These are phyloP conservation scores for Plotosus lineatus DNA, from an alignment of 2,113 vertebrate genomes.

Conservation along the genomic window DNA sequence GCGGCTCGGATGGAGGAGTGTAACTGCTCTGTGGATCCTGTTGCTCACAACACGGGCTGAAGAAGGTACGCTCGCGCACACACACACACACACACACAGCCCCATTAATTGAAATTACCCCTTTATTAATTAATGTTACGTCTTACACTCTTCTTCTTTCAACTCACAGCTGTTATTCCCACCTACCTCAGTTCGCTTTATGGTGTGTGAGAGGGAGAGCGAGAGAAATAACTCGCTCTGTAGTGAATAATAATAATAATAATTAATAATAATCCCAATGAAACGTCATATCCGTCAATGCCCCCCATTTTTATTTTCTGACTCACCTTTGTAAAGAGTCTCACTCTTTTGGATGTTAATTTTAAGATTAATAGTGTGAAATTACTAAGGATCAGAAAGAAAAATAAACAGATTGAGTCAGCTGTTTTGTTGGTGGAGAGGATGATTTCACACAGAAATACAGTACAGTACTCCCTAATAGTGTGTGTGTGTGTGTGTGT, in stretches of 20 bases:
- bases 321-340: background rate
- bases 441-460: too few species aligned
- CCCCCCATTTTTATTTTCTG: background rate
- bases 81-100: background rate
- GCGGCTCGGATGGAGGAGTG: slow-evolving; percentile 63
- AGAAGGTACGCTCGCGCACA: slow-evolving; percentile 67
- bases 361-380: too few species aligned
- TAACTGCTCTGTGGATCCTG: slow-evolving; percentile 63
- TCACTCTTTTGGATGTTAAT: background rate
- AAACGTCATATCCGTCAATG: too few species aligned
- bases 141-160: background rate
- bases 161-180: slow-evolving; percentile 1
- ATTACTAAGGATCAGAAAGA: too few species aligned
- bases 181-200: slow-evolving; percentile 43
- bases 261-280: too few species aligned
- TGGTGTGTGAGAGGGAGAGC: background rate
- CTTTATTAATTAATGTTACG: background rate
- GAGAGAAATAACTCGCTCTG: too few species aligned
- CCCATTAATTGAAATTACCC: background rate
- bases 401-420: too few species aligned
- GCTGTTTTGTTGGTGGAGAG: too few species aligned
- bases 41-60: slow-evolving; percentile 62
- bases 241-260: background rate
- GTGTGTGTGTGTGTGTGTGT: background rate
- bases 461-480: too few species aligned